Conservation (phyloP, 2,797 vertebrate species). For the Pelobates cultripes region DNA sequence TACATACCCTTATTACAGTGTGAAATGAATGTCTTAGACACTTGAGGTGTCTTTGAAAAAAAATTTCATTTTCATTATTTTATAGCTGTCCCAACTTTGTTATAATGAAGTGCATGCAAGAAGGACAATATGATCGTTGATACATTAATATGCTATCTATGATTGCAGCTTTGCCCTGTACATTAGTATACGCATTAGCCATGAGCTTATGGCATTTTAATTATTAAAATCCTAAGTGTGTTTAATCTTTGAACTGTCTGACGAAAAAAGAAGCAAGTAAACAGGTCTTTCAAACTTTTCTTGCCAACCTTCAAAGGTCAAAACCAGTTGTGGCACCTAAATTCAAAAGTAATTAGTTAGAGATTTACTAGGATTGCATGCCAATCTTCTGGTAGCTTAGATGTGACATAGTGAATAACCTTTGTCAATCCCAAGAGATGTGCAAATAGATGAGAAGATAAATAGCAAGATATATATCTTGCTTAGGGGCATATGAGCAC, state of each 20-base stretch:
- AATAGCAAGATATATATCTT: constrained; percentile 63
- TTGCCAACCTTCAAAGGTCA: constrained; percentile 71
- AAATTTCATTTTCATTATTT: constrained; percentile 59
- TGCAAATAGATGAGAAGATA: constrained; percentile 67
- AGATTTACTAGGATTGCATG: constrained; percentile 74
- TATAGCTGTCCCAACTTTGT: constrained; percentile 54
- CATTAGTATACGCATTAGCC: constrained; percentile 54
- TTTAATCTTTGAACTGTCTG: constrained; percentile 54
- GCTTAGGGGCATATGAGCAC: constrained; percentile 50
- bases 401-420: constrained; percentile 67
- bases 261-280: constrained; percentile 53
- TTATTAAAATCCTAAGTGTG: constrained; percentile 54
- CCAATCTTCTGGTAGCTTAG: constrained; percentile 69
- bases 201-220: constrained; percentile 55
- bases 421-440: constrained; percentile 67
- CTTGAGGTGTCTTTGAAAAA: constrained; percentile 56
- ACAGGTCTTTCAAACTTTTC: constrained; percentile 66
- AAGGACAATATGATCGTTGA: constrained; percentile 17
- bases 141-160: constrained; percentile 50
- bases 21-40: constrained; percentile 49
- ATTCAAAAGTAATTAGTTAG: constrained; percentile 75
- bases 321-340: constrained; percentile 69
- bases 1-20: neutral
- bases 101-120: constrained; percentile 54
- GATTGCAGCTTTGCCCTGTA: constrained; percentile 51